Evolutionary conservation across 2,797 vertebrate genomes (phyloP).

Genomic region (Dromococcyx pavoninus): DNA sequence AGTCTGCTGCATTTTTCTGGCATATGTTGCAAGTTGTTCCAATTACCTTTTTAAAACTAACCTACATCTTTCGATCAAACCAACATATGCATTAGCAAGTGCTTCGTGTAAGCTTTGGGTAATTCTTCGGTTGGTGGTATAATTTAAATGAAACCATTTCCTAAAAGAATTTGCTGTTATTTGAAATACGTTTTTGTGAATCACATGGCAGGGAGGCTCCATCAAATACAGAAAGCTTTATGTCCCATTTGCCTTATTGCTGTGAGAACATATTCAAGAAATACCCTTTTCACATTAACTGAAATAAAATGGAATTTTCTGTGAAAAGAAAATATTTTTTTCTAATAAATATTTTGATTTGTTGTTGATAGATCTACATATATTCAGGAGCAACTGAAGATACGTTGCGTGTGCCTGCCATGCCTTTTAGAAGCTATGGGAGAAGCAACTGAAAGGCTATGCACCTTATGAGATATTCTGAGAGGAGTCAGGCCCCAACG

Average conservation of each 20-base stretch:
- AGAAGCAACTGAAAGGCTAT: neutral
- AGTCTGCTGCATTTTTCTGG: neutral
- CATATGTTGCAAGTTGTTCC: neutral
- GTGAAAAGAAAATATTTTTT: neutral
- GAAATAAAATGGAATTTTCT: constrained; percentile 50
- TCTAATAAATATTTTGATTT: constrained; percentile 5
- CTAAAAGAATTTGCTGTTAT: neutral
- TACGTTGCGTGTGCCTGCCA: neutral
- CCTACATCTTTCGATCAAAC: constrained; percentile 55
- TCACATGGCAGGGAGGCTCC: neutral
- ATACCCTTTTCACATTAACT: constrained; percentile 49
- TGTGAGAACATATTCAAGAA: constrained; percentile 45
- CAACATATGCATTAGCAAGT: constrained; percentile 13
- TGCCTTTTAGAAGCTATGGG: neutral
- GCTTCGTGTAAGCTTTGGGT: constrained; percentile 28
- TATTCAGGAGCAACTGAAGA: neutral
- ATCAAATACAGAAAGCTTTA: neutral
- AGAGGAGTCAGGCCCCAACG: neutral
- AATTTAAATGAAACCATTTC: constrained; percentile 52
- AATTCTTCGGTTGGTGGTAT: constrained; percentile 16
- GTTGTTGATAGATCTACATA: neutral
- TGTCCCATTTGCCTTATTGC: constrained; percentile 59
- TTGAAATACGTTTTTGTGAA: constrained; percentile 29
- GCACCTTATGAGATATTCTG: neutral
- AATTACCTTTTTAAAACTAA: constrained; percentile 43